A percentile compares a stretch with the other conserved stretches of the same genome.
Conservation (phyloP, 37 sponge, comb jelly and placozoan species). For the Theonella swinhoei region DNA sequence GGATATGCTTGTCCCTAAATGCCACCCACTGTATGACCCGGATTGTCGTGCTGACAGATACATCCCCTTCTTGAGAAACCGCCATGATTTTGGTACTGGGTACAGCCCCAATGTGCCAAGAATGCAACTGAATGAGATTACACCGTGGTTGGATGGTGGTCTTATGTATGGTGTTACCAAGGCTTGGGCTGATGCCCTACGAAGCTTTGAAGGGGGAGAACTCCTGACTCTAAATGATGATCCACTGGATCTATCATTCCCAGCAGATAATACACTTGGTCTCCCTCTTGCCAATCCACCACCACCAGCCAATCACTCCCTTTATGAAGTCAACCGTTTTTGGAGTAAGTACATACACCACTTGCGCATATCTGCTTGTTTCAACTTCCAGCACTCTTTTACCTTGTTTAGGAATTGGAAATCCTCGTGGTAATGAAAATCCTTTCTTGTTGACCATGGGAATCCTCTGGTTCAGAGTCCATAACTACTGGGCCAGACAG, state of each 20-base stretch:
- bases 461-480: slow-evolving; percentile 92
- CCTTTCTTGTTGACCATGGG: slow-evolving; percentile 89
- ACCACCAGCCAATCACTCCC: slow-evolving; percentile 77
- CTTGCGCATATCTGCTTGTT: no score
- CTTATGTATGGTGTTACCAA: slow-evolving; percentile 92
- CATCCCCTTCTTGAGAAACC: slow-evolving; percentile 84
- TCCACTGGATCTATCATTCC: not conserved
- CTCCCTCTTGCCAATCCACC: slow-evolving; percentile 91
- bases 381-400: no score
- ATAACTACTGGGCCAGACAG: slow-evolving; percentile 81
- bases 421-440: slow-evolving; percentile 96
- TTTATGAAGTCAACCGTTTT: slow-evolving; percentile 81
- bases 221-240: slow-evolving; percentile 33
- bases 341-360: slow-evolving; percentile 74
- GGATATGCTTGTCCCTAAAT: slow-evolving; percentile 82
- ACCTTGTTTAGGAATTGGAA: slow-evolving; percentile 87
- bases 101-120: slow-evolving; percentile 86
- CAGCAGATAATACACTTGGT: slow-evolving; percentile 61
- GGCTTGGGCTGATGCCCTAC: slow-evolving; percentile 93
- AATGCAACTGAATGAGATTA: slow-evolving; percentile 96
- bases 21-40: slow-evolving; percentile 83
- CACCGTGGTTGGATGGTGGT: slow-evolving; percentile 94
- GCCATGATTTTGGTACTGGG: slow-evolving; percentile 86
- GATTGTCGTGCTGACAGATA: slow-evolving; percentile 67
- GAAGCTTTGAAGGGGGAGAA: slow-evolving; percentile 55